Conservation (phyloP, 1,140 invertebrate species). For the Sweltsa coloradensis region DNA sequence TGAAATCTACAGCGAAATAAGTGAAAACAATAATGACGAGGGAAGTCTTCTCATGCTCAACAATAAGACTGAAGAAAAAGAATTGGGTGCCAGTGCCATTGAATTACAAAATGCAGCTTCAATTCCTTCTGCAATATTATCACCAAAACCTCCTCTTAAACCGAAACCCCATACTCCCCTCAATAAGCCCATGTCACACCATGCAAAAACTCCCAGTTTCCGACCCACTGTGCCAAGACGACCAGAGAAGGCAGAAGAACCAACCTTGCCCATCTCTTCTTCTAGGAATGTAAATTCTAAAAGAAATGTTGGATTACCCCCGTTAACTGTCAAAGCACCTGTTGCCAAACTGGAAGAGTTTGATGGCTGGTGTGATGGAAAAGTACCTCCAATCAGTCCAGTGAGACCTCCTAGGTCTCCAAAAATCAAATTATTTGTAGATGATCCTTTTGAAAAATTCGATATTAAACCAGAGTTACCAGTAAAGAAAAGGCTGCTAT, state of each 20-base stretch:
- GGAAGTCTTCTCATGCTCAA: not conserved
- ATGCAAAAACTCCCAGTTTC: not conserved
- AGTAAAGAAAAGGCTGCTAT: not conserved
- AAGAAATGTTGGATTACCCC: not conserved
- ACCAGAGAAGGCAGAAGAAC: not conserved
- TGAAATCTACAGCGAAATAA: too few species aligned
- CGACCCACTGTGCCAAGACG: not conserved
- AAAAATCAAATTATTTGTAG: conserved; percentile 4
- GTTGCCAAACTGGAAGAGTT: conserved; percentile 7
- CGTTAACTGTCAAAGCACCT: conserved; percentile 3
- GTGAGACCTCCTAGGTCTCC: conserved; percentile 10
- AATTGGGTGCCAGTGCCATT: not conserved
- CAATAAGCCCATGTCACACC: not conserved
- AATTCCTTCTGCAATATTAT: not conserved
- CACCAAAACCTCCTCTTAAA: conserved; percentile 8
- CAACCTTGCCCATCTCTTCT: not conserved
- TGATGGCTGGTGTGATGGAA: not conserved
- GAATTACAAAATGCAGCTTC: not conserved
- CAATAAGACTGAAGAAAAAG: not conserved
- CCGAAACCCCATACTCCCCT: conserved; percentile 7
- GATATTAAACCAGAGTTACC: conserved; percentile 1
- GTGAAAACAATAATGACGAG: too few species aligned
- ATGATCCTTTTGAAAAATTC: not conserved
- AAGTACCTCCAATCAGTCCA: conserved; percentile 1
- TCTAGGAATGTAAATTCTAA: not conserved